phyloP scores from a whole-genome alignment of 2,113 vertebrate species.

The Hyaena hyaena region DNA sequence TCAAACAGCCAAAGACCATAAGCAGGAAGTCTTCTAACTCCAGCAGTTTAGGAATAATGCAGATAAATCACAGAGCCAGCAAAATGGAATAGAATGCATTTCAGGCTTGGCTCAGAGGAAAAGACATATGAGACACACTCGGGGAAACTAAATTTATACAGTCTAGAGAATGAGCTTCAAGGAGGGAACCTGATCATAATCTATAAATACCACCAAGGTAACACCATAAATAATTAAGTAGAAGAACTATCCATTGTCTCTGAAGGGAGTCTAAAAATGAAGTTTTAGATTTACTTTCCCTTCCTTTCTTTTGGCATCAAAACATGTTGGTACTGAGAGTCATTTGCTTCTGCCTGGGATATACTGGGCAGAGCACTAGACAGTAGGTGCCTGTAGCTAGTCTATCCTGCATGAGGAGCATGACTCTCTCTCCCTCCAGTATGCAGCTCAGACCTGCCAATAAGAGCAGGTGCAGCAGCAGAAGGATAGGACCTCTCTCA shows the following conservation, averaged over 20 bases:
- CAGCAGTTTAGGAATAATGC: constrained; percentile 51
- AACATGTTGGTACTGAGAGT: constrained; percentile 23
- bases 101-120: constrained; percentile 58
- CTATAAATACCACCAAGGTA: constrained; percentile 80
- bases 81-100: constrained; percentile 62
- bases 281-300: constrained; percentile 44
- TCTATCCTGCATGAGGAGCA: neutral
- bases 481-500: neutral
- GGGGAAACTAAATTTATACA: constrained; percentile 71
- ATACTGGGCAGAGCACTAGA: neutral
- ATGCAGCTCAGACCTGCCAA: neutral
- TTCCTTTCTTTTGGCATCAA: constrained; percentile 64
- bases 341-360: neutral
- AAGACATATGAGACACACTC: constrained; percentile 71
- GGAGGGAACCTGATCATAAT: constrained; percentile 73
- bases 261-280: constrained; percentile 60
- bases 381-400: neutral
- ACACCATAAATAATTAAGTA: constrained; percentile 74
- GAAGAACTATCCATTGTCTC: constrained; percentile 48
- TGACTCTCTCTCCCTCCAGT: neutral
- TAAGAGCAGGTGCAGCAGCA: neutral
- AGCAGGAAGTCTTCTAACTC: constrained; percentile 41
- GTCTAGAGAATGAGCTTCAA: constrained; percentile 64
- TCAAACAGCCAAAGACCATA: constrained; percentile 55
- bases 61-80: constrained; percentile 72